Conservation (phyloP, 2,797 vertebrate species). For the Chelidonichthys spinosus region DNA sequence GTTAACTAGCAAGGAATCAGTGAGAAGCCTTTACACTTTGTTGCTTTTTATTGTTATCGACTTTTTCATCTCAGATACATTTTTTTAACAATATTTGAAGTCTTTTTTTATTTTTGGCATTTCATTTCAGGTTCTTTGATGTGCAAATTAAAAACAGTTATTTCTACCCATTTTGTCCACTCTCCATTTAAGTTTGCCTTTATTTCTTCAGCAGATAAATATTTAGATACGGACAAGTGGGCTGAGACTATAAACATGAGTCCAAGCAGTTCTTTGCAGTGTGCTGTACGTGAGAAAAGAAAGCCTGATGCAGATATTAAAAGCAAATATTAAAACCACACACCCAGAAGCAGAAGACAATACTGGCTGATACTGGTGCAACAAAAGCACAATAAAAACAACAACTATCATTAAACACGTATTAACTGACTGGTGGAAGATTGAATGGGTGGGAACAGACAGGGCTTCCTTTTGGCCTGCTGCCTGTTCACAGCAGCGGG, state of each 20-base stretch:
- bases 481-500: constrained; percentile 1
- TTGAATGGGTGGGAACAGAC: constrained; percentile 9
- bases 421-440: constrained; percentile 24
- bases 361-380: not conserved
- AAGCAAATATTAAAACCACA: constrained; percentile 22
- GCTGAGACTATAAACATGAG: not conserved
- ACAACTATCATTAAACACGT: constrained; percentile 37
- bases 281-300: not conserved
- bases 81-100: no score
- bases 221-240: not conserved
- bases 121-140: not conserved
- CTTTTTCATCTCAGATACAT: not conserved
- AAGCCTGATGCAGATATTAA: constrained; percentile 10
- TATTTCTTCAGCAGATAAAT: not conserved
- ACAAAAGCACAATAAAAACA: constrained; percentile 28
- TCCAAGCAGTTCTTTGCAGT: not conserved
- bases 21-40: not conserved
- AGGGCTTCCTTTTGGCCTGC: not conserved
- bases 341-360: constrained; percentile 16
- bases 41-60: not conserved
- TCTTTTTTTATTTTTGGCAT: no score
- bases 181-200: not conserved
- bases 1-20: no score
- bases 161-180: no score
- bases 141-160: not conserved